Base-by-base conservation (phyloP, 2,797 vertebrate species). In the Acanthis flammea region DNA sequence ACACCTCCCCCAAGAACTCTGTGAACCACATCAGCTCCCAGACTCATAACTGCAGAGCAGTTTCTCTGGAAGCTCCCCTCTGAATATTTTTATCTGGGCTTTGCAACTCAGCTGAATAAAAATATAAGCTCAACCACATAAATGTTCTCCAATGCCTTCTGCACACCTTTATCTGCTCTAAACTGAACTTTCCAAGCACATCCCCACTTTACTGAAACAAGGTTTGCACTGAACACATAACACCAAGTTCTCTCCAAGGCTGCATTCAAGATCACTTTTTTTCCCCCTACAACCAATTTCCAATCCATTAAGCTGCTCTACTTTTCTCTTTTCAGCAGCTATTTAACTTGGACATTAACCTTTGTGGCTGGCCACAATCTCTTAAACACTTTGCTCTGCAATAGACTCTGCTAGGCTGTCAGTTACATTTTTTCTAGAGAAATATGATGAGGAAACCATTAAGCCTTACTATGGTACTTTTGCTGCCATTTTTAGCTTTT, bases 281-380 rank as follows among this genome's bases (percentile, higher is more conserved):
- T 55, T 35, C 3, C 0, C 1, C 30, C 50, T 79, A 77, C 53
- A 92, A 71, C 48, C 82, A 66, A 82, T 95, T 96, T 94, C 57
- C 73, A 91, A 88, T 62, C 71, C 90, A 96, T 72, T 97, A 95
- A 93, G 25, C 60, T 72, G 31, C 37, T 73, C 73, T 74, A 72
- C 54, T 88, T 92, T 87, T 78, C 51, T 66, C 51, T 93, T 87
- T 90, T 80, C 88, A 83, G 72, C 48, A 84, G 33, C 81, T 88
- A 7, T 86, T 96, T 91, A 80, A 91, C 81, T 92, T 86, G 61
- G 39, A 76, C 14, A 68, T 93, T 95, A 94, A 92, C 86, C 87
- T 95, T 77, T 86, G 73, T 71, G 61, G 30, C 88, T 78, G 75
- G 50, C 45, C 54, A 58, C 72, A 88, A 28, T 72, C 70, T 76